Base-by-base conservation (phyloP, 2,888 invertebrate species). In the Dolichomitus sp. region DNA sequence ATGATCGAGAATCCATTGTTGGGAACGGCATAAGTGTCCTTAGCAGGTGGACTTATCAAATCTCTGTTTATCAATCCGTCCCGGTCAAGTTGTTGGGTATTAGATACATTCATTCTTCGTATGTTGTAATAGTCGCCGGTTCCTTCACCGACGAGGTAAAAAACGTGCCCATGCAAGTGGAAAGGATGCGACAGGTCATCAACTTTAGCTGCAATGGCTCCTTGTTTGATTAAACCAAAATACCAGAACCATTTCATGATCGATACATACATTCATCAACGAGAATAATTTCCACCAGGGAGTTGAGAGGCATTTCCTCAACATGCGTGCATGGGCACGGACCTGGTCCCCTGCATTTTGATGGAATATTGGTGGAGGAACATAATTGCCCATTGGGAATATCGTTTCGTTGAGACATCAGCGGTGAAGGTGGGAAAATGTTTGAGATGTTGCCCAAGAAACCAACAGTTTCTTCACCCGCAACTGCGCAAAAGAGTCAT, bases 1-100 rank as follows among this genome's bases (percentile, higher is more conserved):
- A 98, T 94, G 69, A 98, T 96, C 40, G 97, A 97, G 91, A 98
- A 98, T 85, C 98, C 98, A 88, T 98, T 98, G 92, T 98, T 98
- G 7, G 98, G 98, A 27, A 98, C 97, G 11, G 97, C 97, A 17
- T 98, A 95, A 0, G 98, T 98, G 90, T 98, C 98, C 93, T 98
- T 98, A 30, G 95, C 94, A 0, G 98, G 97, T 0, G 98, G 98
- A 70, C 95, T 94, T 84, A 96, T 95, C 89, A 97, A 97, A 89
- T 97, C 97, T 63, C 85, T 87, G 6, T 48, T n/a, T n/a, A 98
- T 94, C 79, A 96, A 94, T 57, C 97, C 97, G 90, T 96, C 95
- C 85, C 96, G 95, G 91, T 98, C 97, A 87, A 98, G 94, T 84
- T 97, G 97, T 57, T 97, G 91, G 0, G 97, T 97, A 91, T 97